Base-by-base conservation (phyloP, 2,888 invertebrate species). In the Drosophila mayaguana region DNA sequence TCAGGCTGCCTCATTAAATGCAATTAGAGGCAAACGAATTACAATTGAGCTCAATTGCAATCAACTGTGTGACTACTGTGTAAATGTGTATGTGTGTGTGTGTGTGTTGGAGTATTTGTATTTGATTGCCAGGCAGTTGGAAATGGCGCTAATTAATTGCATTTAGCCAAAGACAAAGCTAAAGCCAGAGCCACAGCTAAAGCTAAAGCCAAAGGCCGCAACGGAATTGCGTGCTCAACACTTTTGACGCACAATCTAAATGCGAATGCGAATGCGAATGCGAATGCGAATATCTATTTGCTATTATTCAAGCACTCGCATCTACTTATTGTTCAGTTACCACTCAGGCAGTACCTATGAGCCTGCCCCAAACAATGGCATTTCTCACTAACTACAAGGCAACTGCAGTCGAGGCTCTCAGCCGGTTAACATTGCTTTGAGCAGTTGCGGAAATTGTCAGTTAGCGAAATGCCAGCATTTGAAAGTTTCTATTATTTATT, bases 181-280 rank as follows among this genome's bases (percentile, higher is more conserved):
- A 68, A 53, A 70, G 65, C 46, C 48, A 40, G 46, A 61, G 55
- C 63, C 63, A 50, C 11, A 46, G 60, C 43, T 45, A 48, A 59
- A 54, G 67, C 22, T 38, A 64, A 60, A 69, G 71, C 53, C 48
- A 48, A 60, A 61, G 38, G 60, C 73, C 64, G 73, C 75, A 57
- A 56, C 61, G 78, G 67, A 69, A 78, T 85, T 72, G 88, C 88
- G 78, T 86, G 88, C 62, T 71, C 74, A 81, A 86, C 81, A 85
- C 81, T 88, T 80, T 75, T 77, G 59, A 57, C 54, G 63, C 59
- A 63, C 60, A 79, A 71, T 46, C 54, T n/a, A n/a, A n/a, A n/a
- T n/a, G n/a, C n/a, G n/a, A n/a, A n/a, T n/a, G n/a, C 68, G 68
- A 71, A 78, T 25, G 57, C 46, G 56, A 69, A 63, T 56, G 9